Evolutionary conservation across 2,888 invertebrate species (phyloP), one percentile per base, ranked within the genome.

Genomic region (Cheilosia pagana): DNA sequence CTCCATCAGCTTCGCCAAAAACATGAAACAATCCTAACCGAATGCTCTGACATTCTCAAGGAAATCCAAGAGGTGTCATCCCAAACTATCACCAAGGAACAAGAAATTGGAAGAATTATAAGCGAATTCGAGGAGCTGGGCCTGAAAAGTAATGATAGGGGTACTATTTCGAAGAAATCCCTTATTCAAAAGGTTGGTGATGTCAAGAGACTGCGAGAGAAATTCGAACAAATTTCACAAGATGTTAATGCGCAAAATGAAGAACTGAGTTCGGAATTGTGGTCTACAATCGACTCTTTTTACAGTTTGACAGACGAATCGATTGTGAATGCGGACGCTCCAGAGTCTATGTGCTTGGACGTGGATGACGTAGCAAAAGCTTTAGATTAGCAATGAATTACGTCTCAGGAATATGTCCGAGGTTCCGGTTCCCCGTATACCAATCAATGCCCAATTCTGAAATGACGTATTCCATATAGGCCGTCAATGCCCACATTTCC

Each of bases 51-150:
- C 10, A 81, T 90, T 0, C 87, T 89, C 1, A 87, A 87, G 53
- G 89, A 90, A 71, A 86, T 90, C 14, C 79, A 86, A 2, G 88
- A 90, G n/a, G 88, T 90, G 3, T 87, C 88, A 7, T 10, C 60
- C 1, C 53, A 75, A 19, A 68, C 81, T 0, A 31, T 75, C 1
- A 68, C 50, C 0, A 81, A 81, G 28, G 68, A 75, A 41, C 62
- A 55, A 14, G 74, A 81, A 55, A 74, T 81, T 14, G 48, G 55
- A n/a, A 31, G 21, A 55, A 75, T 81, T 4, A 81, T 81, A 3
- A 35, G 21, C 5, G 74, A 75, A 62, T 81, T 75, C 12, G 81
- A 81, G 57, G 62, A 81, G 1, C 19, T 74, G 0, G 74, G 68
- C 4, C 8, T 48, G 5, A 67, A 43, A 62, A 31, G 3, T 16